Conservation (phyloP, 2,888 invertebrate genomes). For the Tenthredo distinguenda region DNA sequence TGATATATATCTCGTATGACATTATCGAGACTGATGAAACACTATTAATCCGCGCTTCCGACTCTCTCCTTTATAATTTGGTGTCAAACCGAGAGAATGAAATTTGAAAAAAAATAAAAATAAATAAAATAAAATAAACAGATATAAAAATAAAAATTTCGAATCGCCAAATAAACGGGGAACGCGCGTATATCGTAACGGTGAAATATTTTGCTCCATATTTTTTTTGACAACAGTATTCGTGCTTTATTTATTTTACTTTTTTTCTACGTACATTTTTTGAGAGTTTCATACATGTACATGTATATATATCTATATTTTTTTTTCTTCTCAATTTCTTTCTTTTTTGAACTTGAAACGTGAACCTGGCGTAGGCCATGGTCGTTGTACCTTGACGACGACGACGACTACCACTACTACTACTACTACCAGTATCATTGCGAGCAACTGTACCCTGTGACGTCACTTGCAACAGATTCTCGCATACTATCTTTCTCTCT, state of each 20-base stretch:
- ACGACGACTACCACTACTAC: not conserved
- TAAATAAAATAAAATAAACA: not conserved
- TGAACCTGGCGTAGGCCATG: not conserved
- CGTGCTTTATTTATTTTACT: too few species aligned
- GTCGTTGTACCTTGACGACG: not conserved
- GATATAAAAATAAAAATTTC: not conserved
- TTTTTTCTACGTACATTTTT: not conserved
- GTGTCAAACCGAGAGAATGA: not conserved
- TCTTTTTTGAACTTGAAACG: not conserved
- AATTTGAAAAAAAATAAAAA: not conserved
- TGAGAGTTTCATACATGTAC: not conserved
- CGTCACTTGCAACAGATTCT: slow-evolving; percentile 22
- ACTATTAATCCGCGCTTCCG: too few species aligned
- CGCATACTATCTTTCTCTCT: not conserved
- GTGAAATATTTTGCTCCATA: too few species aligned
- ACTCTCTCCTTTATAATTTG: not conserved
- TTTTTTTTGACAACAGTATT: too few species aligned
- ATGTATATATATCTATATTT: not conserved
- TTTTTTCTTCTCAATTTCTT: not conserved
- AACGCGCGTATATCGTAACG: not conserved
- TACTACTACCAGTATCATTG: not conserved
- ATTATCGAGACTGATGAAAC: too few species aligned
- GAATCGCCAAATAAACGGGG: not conserved
- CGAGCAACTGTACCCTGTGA: slow-evolving; percentile 34
- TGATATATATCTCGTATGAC: too few species aligned